Evolutionary conservation across 2,888 invertebrate genomes (phyloP), one percentile per base, ranked within the genome.

Genomic region (Candidula unifasciata): DNA sequence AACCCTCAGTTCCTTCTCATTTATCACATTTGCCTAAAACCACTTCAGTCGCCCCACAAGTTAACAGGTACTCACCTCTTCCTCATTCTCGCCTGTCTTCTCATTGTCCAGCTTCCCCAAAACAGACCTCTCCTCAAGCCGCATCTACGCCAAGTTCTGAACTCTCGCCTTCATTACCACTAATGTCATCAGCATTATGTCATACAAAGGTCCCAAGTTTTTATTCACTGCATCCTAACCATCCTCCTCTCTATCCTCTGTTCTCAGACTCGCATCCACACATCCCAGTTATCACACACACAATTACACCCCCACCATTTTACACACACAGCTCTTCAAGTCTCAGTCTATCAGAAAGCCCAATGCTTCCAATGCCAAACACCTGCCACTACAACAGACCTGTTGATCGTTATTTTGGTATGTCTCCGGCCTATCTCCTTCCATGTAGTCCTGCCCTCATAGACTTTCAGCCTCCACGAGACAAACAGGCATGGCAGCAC

Each of bases 291-390:
- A 44, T 8, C 54, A 30, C 76, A n/a, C 8, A 35, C 52, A 64
- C 78, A 2, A 27, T 27, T 8, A 35, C 54, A 30, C 33, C 52
- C 13, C 44, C 76, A 30, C n/a, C 52, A 64, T 57, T 74, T 37
- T 73, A 73, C 57, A 21, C 27, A 10, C 13, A n/a, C 3, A 35
- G 13, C 54, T 37, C 33, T 44, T 21, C 30, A 10, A 54, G 60
- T 18, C 73, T 71, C 35, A 54, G 73, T 21, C 37, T 81, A 18
- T 80, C 80, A 16, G 13, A 30, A 21, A 54, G 69, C 69, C 33
- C 80, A 69, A 0, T 68, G 21, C 69, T 80, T 57, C 68, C 80
- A 0, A 8, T 52, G 21, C 21, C 68, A 2, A 54, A 30, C 52
- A 0, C n/a, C 18, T 81, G 52, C n/a, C 68, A 79, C 30, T 21